phyloP scores from a whole-genome alignment of 1,140 invertebrate species.

The Pseudomyrmex gracilis region DNA sequence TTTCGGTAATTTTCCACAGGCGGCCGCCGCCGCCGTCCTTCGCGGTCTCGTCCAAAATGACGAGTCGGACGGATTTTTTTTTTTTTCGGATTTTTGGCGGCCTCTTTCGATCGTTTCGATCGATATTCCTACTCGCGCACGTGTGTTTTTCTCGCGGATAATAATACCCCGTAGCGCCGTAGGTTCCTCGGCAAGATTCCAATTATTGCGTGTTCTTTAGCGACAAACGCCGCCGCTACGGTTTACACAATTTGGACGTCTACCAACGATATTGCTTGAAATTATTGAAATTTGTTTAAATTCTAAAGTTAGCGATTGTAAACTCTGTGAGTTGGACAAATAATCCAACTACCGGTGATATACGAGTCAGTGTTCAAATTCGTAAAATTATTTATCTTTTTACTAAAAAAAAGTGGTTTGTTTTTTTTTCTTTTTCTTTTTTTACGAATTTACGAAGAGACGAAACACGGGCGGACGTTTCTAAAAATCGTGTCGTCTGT shows the following conservation, averaged over 20 bases:
- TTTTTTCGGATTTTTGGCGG: no score
- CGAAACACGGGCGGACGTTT: no score
- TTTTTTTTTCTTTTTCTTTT: no score
- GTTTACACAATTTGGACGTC: not conserved
- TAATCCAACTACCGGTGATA: no score
- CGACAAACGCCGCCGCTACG: not conserved
- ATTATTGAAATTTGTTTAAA: not conserved
- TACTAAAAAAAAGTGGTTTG: no score
- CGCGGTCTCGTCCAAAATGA: not conserved
- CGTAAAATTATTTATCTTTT: no score
- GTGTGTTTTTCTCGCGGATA: not conserved
- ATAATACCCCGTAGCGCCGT: slow-evolving; percentile 19
- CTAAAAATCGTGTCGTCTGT: no score
- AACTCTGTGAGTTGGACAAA: not conserved
- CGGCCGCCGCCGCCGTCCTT: not conserved
- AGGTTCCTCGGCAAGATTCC: slow-evolving; percentile 13
- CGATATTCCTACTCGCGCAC: not conserved
- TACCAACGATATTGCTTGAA: not conserved
- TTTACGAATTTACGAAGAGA: no score
- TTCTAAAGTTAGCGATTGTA: not conserved
- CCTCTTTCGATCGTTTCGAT: no score
- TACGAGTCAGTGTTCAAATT: not conserved
- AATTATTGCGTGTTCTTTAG: slow-evolving; percentile 50
- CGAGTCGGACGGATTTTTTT: no score
- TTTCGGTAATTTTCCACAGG: slow-evolving; percentile 50